phyloP scores from a whole-genome alignment of 2,113 vertebrate genomes.

The Microcebus lehilahytsara region DNA sequence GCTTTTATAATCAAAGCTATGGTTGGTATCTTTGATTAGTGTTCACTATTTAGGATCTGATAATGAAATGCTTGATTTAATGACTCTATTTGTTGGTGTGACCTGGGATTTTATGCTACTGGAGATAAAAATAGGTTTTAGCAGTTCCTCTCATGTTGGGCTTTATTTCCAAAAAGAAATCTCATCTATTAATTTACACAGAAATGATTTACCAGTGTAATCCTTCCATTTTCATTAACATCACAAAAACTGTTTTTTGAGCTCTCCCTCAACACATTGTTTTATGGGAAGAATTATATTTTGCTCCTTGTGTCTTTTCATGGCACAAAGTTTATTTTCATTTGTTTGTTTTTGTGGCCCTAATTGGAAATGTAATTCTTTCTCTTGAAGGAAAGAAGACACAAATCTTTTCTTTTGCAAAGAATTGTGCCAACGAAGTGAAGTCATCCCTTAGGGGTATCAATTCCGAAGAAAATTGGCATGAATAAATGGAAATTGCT shows the following conservation, averaged over 20 bases:
- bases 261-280: not conserved
- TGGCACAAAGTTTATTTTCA: not conserved
- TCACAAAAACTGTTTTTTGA: not conserved
- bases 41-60: slow-evolving; percentile 21
- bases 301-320: not conserved
- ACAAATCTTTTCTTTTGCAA: not conserved
- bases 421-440: slow-evolving; percentile 32
- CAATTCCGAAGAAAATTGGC: slow-evolving; percentile 16
- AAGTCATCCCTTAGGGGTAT: slow-evolving; percentile 32
- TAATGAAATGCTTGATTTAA: slow-evolving; percentile 44
- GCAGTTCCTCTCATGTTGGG: not conserved
- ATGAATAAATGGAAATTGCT: slow-evolving; percentile 13
- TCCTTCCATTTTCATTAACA: slow-evolving; percentile 43
- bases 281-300: slow-evolving; percentile 48
- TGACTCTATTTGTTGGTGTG: not conserved
- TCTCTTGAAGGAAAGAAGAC: slow-evolving; percentile 15
- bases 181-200: slow-evolving; percentile 22
- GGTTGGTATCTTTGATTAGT: not conserved
- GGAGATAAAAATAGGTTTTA: slow-evolving; percentile 31
- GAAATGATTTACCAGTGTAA: not conserved
- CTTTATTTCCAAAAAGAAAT: slow-evolving; percentile 46
- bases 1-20: slow-evolving; percentile 41
- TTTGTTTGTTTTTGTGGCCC: not conserved
- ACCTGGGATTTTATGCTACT: slow-evolving; percentile 18
- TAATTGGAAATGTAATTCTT: not conserved